Base-by-base conservation (phyloP, 2,888 invertebrate species). In the Drosophila mercatorum region DNA sequence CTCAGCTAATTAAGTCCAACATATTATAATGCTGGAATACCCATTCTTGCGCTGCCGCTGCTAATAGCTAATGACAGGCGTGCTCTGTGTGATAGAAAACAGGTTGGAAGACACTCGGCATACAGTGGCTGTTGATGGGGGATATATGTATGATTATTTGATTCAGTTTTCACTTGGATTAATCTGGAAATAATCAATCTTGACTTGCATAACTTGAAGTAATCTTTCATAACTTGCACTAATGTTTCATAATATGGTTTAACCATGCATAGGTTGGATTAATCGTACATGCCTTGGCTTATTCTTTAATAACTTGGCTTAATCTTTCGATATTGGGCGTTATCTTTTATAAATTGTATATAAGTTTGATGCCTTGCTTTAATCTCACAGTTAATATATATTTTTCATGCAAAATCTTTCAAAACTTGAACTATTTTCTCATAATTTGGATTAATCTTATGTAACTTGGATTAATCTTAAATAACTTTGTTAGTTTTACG, bases 1-100 rank as follows among this genome's bases (percentile, higher is more conserved):
- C 62, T 68, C 53, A 38, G 43, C 53, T 65, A 77, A 78, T 76
- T 76, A 76, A 64, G 73, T 38, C 52, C 52, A 63, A 26, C 59
- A 60, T 57, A 74, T 69, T 75, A 63, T 69, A 59, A 68, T 65
- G 63, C 36, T 11, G 40, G 44, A 31, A 38, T 28, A 22, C 26
- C 26, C 41, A 51, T 36, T 34, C 49, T 34, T 31, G 10, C 11
- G 22, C 6, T 46, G 28, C 26, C 26, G 14, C 17, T 10, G 31
- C 43, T 68, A 47, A 58, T 53, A 31, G 53, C 41, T 59, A 38
- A 68, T 60, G 44, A 47, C 58, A 28, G 44, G 40, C 17, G 4
- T 14, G 34, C 65, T 28, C 65, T 28, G 8, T 31, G 47, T 11
- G 26, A n/a, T 36, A n/a, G 7, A 36, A 41, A 55, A 49, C 14